Percentiles rank a stretch among this genome's conserved stretches.
phyloP scores from a whole-genome alignment of 1,140 invertebrate species.

The Drosophila kanapiae region DNA sequence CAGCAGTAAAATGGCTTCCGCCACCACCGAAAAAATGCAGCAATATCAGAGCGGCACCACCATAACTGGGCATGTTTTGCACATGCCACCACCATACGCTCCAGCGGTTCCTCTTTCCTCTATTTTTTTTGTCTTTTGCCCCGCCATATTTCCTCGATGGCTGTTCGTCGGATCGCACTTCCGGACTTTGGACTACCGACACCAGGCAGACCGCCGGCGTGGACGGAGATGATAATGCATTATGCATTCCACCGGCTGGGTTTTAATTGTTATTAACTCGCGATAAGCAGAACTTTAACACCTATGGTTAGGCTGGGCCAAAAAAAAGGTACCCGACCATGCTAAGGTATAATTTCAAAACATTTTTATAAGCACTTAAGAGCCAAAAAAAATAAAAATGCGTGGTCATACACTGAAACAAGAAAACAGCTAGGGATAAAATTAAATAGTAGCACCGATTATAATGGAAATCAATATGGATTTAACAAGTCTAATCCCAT shows the following conservation, averaged over 20 bases:
- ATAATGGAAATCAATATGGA: too few relatives aligned
- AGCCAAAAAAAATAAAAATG: conserved; percentile 36
- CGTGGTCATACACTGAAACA: conserved; percentile 35
- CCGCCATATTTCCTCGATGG: conserved; percentile 57
- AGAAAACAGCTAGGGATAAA: background rate
- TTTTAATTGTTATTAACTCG: conserved; percentile 72
- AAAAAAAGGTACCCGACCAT: conserved; percentile 55
- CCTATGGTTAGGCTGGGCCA: conserved; percentile 40
- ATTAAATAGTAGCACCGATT: too few relatives aligned
- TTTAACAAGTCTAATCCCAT: too few relatives aligned
- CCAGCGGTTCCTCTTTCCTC: conserved; percentile 28
- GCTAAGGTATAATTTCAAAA: conserved; percentile 70
- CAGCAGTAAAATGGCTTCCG: conserved; percentile 52
- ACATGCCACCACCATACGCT: conserved; percentile 54
- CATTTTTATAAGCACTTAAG: conserved; percentile 75
- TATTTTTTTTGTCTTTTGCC: background rate
- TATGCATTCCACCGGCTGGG: conserved; percentile 61
- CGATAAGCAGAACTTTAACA: conserved; percentile 80
- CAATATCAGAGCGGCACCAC: conserved; percentile 7
- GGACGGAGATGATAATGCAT: conserved; percentile 73
- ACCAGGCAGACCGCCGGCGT: conserved; percentile 48
- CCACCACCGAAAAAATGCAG: conserved; percentile 14
- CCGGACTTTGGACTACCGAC: conserved; percentile 41
- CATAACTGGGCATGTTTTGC: conserved; percentile 39
- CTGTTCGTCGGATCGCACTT: conserved; percentile 62